phyloP scores from a whole-genome alignment of 2,797 vertebrate species.

The Serranus cabrilla region DNA sequence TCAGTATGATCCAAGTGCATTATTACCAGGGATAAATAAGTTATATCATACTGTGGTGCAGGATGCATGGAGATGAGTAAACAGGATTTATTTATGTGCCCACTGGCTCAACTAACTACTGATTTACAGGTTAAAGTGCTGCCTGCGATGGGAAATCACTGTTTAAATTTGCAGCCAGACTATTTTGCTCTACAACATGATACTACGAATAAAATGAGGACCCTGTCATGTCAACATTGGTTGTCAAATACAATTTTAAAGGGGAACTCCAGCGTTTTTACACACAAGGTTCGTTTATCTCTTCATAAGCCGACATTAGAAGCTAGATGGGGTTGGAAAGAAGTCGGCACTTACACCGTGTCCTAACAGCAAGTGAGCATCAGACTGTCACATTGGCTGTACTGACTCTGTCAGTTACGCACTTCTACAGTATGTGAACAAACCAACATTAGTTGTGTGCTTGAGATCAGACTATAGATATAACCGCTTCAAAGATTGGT shows the following conservation, averaged over 20 bases:
- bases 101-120: slow-evolving; percentile 28
- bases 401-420: too few relatives aligned
- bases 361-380: too few relatives aligned
- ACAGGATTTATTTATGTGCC: slow-evolving; percentile 49
- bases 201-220: slow-evolving; percentile 21
- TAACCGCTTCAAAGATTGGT: too few relatives aligned
- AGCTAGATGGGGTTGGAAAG: not conserved
- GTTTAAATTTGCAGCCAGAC: slow-evolving; percentile 32
- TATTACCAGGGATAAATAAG: slow-evolving; percentile 52
- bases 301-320: too few relatives aligned
- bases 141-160: slow-evolving; percentile 21
- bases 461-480: too few relatives aligned
- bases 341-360: too few relatives aligned
- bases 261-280: slow-evolving; percentile 6
- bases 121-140: slow-evolving; percentile 11
- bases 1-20: slow-evolving; percentile 65
- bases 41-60: slow-evolving; percentile 36
- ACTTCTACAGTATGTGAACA: too few relatives aligned
- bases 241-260: slow-evolving; percentile 15
- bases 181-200: slow-evolving; percentile 31
- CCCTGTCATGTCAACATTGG: not conserved
- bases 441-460: too few relatives aligned
- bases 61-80: slow-evolving; percentile 32
- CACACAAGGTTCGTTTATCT: not conserved
- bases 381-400: too few relatives aligned